These are phyloP conservation scores for Apodemia duryi DNA, from an alignment of 2,888 invertebrate species.

Conservation along the genomic window DNA sequence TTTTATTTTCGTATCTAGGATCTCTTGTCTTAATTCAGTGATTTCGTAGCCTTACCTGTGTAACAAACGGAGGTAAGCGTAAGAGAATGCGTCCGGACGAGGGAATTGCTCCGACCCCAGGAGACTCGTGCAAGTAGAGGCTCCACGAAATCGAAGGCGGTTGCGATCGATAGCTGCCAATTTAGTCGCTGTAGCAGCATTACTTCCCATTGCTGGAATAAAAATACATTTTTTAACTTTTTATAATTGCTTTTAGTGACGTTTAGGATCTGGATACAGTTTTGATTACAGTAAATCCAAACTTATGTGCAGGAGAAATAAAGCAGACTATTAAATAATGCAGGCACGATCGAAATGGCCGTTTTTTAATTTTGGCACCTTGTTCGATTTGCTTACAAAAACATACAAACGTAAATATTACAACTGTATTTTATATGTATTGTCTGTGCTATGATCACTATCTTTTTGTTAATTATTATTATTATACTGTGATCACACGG, in stretches of 20 bases:
- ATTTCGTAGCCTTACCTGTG: conserved; percentile 80
- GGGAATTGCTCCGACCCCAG: conserved; percentile 79
- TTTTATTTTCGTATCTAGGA: no score
- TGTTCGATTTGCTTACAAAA: conserved; percentile 17
- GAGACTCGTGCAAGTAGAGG: conserved; percentile 84
- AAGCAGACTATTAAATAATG: no score
- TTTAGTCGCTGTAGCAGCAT: conserved; percentile 85
- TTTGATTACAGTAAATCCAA: no score
- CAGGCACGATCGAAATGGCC: no score
- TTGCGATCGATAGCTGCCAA: conserved; percentile 89
- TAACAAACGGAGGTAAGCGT: conserved; percentile 88
- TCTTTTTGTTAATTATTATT: background rate
- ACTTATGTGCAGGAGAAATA: no score
- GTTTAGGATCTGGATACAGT: no score
- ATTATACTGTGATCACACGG: conserved; percentile 42
- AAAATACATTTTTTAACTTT: conserved; percentile 23
- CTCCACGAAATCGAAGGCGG: conserved; percentile 90
- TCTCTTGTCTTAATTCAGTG: no score
- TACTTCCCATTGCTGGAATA: conserved; percentile 88
- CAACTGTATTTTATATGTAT: background rate
- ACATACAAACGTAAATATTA: background rate
- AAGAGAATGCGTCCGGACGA: conserved; percentile 85
- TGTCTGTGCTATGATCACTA: conserved; percentile 27
- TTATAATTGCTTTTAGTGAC: no score
- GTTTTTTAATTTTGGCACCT: background rate